These are phyloP conservation scores for Corvus hawaiiensis DNA, from an alignment of 2,113 vertebrate genomes.

Conservation along the genomic window DNA sequence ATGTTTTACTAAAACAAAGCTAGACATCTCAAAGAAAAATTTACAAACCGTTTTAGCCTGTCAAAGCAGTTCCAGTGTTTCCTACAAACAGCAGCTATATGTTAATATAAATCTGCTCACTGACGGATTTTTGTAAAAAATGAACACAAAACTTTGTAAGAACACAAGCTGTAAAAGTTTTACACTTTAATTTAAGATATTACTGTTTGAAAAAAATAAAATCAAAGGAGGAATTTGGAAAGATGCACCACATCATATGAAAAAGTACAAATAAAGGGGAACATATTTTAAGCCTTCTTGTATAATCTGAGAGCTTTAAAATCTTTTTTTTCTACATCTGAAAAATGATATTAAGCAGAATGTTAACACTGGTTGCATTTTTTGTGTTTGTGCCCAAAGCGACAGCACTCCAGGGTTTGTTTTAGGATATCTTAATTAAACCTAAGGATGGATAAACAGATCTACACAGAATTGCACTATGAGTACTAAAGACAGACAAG, in stretches of 20 bases:
- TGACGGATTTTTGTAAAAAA: conserved; percentile 48
- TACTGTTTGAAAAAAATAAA: conserved; percentile 18
- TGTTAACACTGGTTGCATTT: conserved; percentile 49
- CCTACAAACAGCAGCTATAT: conserved; percentile 36
- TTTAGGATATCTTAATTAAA: conserved; percentile 69
- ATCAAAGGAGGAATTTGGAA: conserved; percentile 34
- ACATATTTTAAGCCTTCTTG: conserved; percentile 16
- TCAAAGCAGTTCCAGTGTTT: conserved; percentile 13
- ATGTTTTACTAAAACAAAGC: conserved; percentile 37
- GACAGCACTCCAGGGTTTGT: conserved; percentile 67
- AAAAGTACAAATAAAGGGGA: background rate
- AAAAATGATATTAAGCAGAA: conserved; percentile 27
- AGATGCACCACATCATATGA: background rate
- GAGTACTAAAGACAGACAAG: conserved; percentile 45
- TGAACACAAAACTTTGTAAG: conserved; percentile 6
- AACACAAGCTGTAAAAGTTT: background rate
- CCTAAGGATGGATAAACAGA: conserved; percentile 59
- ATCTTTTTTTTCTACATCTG: conserved; percentile 4
- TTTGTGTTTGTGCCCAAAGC: conserved; percentile 55
- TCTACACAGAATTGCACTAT: conserved; percentile 31
- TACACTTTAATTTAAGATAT: conserved; percentile 18
- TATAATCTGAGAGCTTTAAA: conserved; percentile 20
- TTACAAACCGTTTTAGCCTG: conserved; percentile 6
- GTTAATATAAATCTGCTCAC: conserved; percentile 31
- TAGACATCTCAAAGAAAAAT: conserved; percentile 19